Conservation (phyloP, 2,797 vertebrate species). For the Pangasius sanitwongsei region DNA sequence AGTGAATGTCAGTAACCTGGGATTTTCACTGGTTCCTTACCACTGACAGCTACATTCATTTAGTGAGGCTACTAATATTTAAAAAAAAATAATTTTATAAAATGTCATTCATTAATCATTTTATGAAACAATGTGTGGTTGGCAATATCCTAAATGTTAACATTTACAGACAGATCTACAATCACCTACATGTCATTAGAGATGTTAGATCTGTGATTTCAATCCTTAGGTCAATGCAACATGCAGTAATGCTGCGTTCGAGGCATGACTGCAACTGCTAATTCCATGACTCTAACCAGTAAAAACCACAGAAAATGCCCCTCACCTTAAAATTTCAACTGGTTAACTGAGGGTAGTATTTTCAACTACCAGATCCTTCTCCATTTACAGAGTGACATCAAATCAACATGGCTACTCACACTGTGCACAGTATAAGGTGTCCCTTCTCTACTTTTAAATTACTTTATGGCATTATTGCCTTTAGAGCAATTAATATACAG, state of each 20-base stretch:
- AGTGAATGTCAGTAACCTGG: neutral
- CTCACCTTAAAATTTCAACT: neutral
- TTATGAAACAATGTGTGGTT: neutral
- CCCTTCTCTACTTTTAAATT: neutral
- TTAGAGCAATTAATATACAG: neutral
- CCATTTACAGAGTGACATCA: neutral
- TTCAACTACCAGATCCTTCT: neutral
- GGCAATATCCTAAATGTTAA: neutral
- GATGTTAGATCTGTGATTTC: neutral
- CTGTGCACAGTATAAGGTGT: neutral
- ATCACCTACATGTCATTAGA: neutral
- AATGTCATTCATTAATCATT: neutral
- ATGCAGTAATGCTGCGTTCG: neutral
- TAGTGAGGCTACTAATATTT: neutral
- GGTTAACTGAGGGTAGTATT: neutral
- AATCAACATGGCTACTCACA: neutral
- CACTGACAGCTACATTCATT: neutral
- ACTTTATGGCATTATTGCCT: neutral
- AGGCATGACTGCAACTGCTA: too few relatives aligned
- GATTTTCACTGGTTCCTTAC: neutral
- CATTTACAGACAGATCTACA: neutral
- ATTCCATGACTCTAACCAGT: neutral
- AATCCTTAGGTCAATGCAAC: neutral
- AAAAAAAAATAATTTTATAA: neutral
- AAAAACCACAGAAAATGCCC: neutral